Conservation (phyloP, 2,113 vertebrate genomes). For the Erythrocercus mccallii region DNA sequence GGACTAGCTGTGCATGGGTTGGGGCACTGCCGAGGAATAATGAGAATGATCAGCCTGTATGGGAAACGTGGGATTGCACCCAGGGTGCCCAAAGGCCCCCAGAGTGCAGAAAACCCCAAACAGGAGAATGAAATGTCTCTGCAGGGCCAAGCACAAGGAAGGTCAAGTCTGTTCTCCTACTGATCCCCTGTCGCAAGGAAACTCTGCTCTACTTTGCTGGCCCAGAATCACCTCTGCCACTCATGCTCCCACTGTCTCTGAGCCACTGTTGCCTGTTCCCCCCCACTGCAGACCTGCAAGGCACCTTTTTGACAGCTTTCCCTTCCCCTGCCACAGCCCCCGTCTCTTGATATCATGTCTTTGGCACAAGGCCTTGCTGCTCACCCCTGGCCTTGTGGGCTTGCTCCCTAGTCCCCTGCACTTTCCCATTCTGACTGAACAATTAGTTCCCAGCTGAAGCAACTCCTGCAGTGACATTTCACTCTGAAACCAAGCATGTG, state of each 20-base stretch:
- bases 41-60: neutral
- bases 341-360: neutral
- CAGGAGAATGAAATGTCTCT: fast-evolving
- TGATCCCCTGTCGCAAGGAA: neutral
- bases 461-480: neutral
- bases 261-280: neutral
- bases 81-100: neutral
- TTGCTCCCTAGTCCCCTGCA: neutral
- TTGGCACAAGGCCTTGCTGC: neutral
- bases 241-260: neutral
- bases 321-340: neutral
- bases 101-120: neutral
- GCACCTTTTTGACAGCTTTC: neutral
- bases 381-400: neutral
- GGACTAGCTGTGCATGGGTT: neutral
- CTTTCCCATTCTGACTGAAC: neutral
- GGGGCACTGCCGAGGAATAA: neutral
- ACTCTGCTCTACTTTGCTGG: neutral
- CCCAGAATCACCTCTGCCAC: neutral
- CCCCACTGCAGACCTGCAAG: neutral
- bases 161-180: neutral
- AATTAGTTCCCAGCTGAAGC: neutral
- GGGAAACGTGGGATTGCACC: neutral
- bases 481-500: neutral
- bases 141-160: neutral